Percentiles rank a stretch among this genome's conserved stretches.
phyloP scores from a whole-genome alignment of 2,113 vertebrate genomes.

The Lepidothrix coronata region DNA sequence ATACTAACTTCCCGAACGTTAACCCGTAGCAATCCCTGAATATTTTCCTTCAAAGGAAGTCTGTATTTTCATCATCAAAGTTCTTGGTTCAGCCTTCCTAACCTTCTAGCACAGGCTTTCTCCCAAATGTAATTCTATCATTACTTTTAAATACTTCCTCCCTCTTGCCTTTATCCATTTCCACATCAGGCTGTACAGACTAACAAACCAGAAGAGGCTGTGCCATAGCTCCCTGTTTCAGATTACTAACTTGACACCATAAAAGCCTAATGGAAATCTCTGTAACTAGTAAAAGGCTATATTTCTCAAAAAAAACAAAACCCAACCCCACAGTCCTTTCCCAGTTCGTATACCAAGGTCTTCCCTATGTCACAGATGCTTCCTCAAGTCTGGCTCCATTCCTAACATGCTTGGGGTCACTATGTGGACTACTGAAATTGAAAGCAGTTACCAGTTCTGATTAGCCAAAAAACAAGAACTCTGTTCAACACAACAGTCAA shows the following conservation, averaged over 20 bases:
- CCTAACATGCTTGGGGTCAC: background rate
- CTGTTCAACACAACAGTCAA: background rate
- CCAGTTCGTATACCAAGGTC: background rate
- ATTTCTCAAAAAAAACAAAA: background rate
- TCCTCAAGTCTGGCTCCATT: background rate
- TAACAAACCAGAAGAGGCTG: background rate
- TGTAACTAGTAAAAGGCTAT: background rate
- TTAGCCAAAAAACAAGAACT: background rate
- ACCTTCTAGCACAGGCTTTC: background rate
- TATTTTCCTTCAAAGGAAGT: background rate
- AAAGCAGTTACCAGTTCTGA: background rate
- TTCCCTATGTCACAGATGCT: background rate
- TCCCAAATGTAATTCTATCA: background rate
- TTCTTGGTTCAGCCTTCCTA: background rate
- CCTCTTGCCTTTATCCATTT: background rate
- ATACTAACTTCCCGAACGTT: background rate
- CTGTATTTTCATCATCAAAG: background rate
- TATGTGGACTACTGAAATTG: background rate
- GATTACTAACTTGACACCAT: background rate
- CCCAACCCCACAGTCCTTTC: background rate
- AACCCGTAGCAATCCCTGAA: background rate
- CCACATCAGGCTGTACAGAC: background rate
- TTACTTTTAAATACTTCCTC: background rate
- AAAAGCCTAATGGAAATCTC: background rate
- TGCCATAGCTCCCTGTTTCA: background rate